Evolutionary conservation across 2,888 invertebrate species (phyloP), one percentile per base, ranked within the genome.

Genomic region (Cosmia pyralina): DNA sequence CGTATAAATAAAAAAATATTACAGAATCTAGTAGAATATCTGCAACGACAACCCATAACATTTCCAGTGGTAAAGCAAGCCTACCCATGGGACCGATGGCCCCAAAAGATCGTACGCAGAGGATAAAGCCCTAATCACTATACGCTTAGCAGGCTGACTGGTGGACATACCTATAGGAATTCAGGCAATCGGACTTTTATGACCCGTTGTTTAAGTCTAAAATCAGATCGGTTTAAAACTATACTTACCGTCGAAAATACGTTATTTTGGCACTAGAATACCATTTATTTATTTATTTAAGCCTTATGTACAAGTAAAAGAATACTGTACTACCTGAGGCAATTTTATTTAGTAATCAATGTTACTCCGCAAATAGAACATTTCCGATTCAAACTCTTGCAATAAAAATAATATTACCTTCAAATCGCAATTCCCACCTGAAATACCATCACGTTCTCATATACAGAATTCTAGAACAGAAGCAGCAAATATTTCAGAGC

Each of bases 401-500:
- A 58, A 48, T 72, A 44, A 15, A 60, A 59, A 69, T 41, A n/a
- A 38, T 17, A 50, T 8, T n/a, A 0, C 38, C 17, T 44, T 38
- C 48, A 60, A 75, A 64, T 50, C 11, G 53, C 34, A 55, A 41
- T 55, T n/a, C 11, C 28, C 28, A 53, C 28, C 48, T 65, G 53
- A 53, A 41, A 68, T 60, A 55, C 75, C 28, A 63, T 48, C 69
- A 77, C 77, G 73, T 79, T 38, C 52, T 58, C 60, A 62, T 48
- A 55, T 38, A 63, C 78, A 69, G 53, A 64, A 72, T 77, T 78
- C 82, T 71, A 62, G 57, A 52, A 66, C 69, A 70, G 69, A 65
- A 71, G 60, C 69, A 69, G 71, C 80, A 79, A 83, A 87, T 84
- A 84, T 79, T 68, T 63, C 67, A 77, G 44, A 82, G 57, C 82